These are phyloP conservation scores for Zaprionus tsacasi DNA, from an alignment of 1,140 invertebrate species.

Conservation along the genomic window DNA sequence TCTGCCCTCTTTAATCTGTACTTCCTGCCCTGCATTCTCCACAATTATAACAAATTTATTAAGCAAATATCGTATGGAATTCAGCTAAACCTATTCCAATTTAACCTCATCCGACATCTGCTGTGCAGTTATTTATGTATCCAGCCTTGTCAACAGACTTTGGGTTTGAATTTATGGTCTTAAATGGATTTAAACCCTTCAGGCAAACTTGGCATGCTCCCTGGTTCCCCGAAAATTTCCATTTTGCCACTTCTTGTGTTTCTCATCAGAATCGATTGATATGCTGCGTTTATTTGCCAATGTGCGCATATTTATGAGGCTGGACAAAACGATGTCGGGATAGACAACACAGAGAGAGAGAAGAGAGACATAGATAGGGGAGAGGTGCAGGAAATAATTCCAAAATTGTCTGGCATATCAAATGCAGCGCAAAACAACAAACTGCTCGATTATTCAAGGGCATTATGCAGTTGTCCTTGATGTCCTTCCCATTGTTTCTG, in stretches of 20 bases:
- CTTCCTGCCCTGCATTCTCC: neutral
- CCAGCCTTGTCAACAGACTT: neutral
- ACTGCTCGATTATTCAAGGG: conserved; percentile 11
- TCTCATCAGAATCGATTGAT: conserved; percentile 19
- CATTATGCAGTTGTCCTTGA: conserved; percentile 2
- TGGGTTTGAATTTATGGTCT: conserved; percentile 5
- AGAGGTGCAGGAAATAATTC: conserved; percentile 23
- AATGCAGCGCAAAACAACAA: conserved; percentile 16
- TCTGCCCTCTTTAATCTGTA: neutral
- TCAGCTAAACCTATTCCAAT: neutral
- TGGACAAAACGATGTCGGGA: no score
- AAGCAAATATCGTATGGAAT: neutral
- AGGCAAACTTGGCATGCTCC: neutral
- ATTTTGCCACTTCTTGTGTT: conserved; percentile 30
- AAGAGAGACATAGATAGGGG: no score
- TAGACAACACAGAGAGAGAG: neutral
- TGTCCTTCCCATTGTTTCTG: neutral
- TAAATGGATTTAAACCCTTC: neutral
- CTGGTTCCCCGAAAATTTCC: neutral
- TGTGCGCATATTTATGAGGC: conserved; percentile 42
- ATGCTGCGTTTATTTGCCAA: conserved; percentile 10
- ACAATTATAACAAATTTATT: neutral
- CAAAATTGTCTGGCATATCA: conserved; percentile 3
- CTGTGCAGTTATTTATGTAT: neutral
- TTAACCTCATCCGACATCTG: neutral